Base-by-base conservation (phyloP, 2,888 invertebrate genomes). In the Drosophila lutescens region DNA sequence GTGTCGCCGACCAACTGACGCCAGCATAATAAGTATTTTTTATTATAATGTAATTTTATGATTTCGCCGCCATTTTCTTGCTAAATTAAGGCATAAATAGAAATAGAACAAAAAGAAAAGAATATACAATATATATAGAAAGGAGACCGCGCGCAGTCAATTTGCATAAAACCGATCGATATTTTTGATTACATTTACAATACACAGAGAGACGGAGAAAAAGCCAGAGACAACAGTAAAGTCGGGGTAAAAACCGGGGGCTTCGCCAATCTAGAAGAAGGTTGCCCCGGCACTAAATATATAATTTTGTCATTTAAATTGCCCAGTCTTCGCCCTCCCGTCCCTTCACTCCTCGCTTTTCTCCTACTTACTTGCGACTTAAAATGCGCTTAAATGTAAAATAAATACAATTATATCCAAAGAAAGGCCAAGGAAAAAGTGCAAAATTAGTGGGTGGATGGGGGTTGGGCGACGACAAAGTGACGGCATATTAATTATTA, bases 121-220 rank as follows among this genome's bases (percentile, higher is more conserved):
- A 26, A 26, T 26, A 26, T 26, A 26, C 26, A 26, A 44, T 47
- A 44, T 47, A 56, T 49, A 67, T 61, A 76, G 58, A 58, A 79
- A 79, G 86, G 69, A 70, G 78, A 67, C 51, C 46, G 71, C 62
- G 41, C 86, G 83, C 89, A 89, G 89, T 91, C 90, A 91, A 90
- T 90, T 90, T 90, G 91, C 90, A 90, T 90, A 90, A 91, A 91
- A 84, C 90, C 91, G 90, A 90, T 90, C 91, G 91, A 90, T 90
- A 90, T 88, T 91, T 89, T 84, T 89, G 83, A 81, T 78, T 75
- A 77, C 83, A 83, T 79, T 81, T 79, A 88, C 86, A 85, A 88
- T 88, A 88, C 85, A 79, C 85, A 79, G 76, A 80, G 86, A 88
- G 81, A 84, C 74, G 74, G 69, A 80, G 79, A 76, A 83, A 69